These are phyloP conservation scores for Chauna torquata DNA, from an alignment of 2,113 vertebrate genomes.

Conservation along the genomic window DNA sequence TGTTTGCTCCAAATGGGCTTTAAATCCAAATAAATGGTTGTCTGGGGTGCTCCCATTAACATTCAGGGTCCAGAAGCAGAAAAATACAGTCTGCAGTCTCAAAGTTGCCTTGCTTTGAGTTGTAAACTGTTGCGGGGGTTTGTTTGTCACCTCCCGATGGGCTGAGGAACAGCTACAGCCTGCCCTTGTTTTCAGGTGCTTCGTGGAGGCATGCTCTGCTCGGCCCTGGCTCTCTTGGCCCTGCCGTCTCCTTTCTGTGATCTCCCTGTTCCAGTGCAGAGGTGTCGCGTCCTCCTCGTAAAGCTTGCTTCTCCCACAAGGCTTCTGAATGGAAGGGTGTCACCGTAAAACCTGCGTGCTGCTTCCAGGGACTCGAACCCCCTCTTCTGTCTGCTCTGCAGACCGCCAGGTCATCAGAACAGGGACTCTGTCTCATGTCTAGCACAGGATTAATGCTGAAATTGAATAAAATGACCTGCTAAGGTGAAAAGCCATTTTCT, in stretches of 20 bases:
- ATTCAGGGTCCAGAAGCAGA: not conserved
- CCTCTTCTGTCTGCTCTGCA: not conserved
- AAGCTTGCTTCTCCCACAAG: not conserved
- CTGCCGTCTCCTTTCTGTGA: not conserved
- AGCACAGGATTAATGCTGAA: not conserved
- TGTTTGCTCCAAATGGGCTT: not conserved
- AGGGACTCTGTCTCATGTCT: not conserved
- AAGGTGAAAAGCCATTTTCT: not conserved
- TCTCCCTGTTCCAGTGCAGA: not conserved
- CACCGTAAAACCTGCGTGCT: rapidly evolving
- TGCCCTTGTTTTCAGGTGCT: not conserved
- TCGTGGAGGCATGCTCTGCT: not conserved
- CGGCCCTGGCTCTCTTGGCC: not conserved
- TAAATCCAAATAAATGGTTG: not conserved
- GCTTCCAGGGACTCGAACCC: not conserved
- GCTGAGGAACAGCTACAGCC: not conserved
- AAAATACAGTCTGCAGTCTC: not conserved
- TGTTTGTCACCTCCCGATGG: not conserved
- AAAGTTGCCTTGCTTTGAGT: not conserved
- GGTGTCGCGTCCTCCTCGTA: rapidly evolving
- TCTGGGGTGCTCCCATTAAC: not conserved
- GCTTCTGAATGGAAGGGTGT: not conserved
- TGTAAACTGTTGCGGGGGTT: not conserved
- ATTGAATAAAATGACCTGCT: not conserved
- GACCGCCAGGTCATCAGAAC: rapidly evolving